Conservation (phyloP, 2,888 invertebrate species). For the Pristionchus maxplancki region DNA sequence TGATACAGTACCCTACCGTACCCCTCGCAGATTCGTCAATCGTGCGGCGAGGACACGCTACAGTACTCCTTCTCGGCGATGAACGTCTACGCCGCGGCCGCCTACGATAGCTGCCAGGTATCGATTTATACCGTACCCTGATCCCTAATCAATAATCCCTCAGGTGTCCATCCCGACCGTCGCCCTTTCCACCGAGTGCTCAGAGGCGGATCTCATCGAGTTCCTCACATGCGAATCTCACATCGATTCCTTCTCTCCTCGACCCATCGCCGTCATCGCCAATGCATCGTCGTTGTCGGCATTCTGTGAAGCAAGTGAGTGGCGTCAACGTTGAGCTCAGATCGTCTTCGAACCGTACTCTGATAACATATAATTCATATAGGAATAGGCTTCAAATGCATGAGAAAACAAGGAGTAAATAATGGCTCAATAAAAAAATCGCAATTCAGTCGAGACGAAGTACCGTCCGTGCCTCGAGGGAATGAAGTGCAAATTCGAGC, state of each 20-base stretch:
- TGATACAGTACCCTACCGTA: not conserved
- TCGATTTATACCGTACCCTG: not conserved
- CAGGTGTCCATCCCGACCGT: conserved; percentile 57
- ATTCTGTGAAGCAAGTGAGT: conserved; percentile 32
- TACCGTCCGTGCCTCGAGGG: conserved; percentile 70
- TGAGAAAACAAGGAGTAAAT: too few species aligned
- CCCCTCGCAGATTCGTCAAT: conserved; percentile 26
- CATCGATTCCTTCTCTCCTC: conserved; percentile 70
- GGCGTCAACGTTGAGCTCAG: not conserved
- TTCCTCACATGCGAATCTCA: conserved; percentile 70
- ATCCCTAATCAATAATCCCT: not conserved
- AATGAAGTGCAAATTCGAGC: conserved; percentile 68
- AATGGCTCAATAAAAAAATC: not conserved
- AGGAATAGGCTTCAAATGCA: not conserved
- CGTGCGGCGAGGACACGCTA: conserved; percentile 56
- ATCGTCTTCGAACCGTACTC: not conserved
- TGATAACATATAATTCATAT: too few species aligned
- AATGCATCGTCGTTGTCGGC: conserved; percentile 4
- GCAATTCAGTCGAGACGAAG: conserved; percentile 56
- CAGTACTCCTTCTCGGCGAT: conserved; percentile 55
- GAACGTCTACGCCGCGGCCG: conserved; percentile 54
- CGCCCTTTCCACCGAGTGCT: conserved; percentile 63
- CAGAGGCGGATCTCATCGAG: conserved; percentile 68
- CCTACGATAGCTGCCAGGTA: conserved; percentile 55
- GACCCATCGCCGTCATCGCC: conserved; percentile 69